Conservation (phyloP, 2,888 invertebrate genomes). For the Drosophila leonis region DNA sequence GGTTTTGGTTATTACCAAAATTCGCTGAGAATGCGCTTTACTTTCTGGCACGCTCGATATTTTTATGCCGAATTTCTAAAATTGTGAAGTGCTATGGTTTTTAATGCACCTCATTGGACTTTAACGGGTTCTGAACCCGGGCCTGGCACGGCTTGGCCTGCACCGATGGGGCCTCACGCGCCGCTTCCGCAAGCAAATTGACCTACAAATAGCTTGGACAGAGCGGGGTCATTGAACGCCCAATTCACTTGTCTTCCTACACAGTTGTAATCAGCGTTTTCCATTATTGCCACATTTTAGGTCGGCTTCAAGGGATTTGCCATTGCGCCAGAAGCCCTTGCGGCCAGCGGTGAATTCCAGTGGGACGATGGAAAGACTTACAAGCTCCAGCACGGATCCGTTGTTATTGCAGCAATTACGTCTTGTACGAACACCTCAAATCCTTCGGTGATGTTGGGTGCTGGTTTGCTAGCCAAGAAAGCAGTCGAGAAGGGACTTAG, state of each 20-base stretch:
- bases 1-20: slow-evolving; percentile 60
- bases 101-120: slow-evolving; percentile 52
- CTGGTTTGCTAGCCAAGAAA: slow-evolving; percentile 96
- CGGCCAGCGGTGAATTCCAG: slow-evolving; percentile 90
- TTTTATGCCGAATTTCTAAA: slow-evolving; percentile 77
- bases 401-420: slow-evolving; percentile 98
- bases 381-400: slow-evolving; percentile 94
- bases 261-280: slow-evolving; percentile 22
- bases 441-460: slow-evolving; percentile 99
- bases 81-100: slow-evolving; percentile 41
- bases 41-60: slow-evolving; percentile 71
- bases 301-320: slow-evolving; percentile 97
- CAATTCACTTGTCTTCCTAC: slow-evolving; percentile 2
- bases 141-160: slow-evolving; percentile 13
- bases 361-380: slow-evolving; percentile 92
- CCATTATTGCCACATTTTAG: slow-evolving; percentile 85
- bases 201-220: slow-evolving; percentile 66
- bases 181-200: slow-evolving; percentile 76
- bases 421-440: slow-evolving; percentile 99
- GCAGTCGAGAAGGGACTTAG: slow-evolving; percentile 95
- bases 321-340: slow-evolving; percentile 88
- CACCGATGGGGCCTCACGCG: slow-evolving; percentile 43
- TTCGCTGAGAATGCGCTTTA: slow-evolving; percentile 66
- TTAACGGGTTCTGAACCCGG: slow-evolving; percentile 50
- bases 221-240: slow-evolving; percentile 66